Conservation (phyloP, 2,113 vertebrate species). For the Morone chrysops region DNA sequence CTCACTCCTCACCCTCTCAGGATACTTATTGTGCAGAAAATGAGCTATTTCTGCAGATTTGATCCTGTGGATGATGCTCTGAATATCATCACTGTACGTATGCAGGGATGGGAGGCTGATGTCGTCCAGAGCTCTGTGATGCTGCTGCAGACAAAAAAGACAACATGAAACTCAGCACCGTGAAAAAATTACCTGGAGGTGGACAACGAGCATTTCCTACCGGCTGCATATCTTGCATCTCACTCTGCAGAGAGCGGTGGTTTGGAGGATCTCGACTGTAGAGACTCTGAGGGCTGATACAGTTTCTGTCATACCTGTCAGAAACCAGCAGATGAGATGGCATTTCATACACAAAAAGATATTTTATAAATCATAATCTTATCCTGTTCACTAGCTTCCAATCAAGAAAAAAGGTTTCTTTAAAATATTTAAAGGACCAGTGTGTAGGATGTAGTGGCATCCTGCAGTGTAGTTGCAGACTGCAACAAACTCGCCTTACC, state of each 20-base stretch:
- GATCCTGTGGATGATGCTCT: slow-evolving; percentile 77
- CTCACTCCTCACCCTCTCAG: slow-evolving; percentile 71
- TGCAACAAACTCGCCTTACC: too few species aligned
- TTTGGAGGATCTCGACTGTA: slow-evolving; percentile 68
- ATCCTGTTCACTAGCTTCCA: background rate
- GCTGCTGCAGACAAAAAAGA: slow-evolving; percentile 29
- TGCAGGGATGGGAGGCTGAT: slow-evolving; percentile 51
- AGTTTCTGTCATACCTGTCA: slow-evolving; percentile 78
- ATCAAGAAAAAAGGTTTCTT: background rate
- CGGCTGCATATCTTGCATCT: slow-evolving; percentile 82
- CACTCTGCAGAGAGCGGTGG: slow-evolving; percentile 79
- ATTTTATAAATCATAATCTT: background rate
- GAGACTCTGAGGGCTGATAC: slow-evolving; percentile 47
- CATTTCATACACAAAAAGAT: background rate
- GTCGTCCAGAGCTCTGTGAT: slow-evolving; percentile 69
- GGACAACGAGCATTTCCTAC: slow-evolving; percentile 41
- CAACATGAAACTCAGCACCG: background rate
- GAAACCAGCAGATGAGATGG: slow-evolving; percentile 6
- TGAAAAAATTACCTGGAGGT: background rate
- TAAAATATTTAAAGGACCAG: background rate
- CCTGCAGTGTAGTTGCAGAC: too few species aligned
- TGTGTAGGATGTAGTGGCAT: too few species aligned
- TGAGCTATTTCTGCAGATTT: slow-evolving; percentile 72
- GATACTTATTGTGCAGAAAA: slow-evolving; percentile 61
- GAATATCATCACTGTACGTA: slow-evolving; percentile 63